Evolutionary conservation across 1,140 invertebrate genomes (phyloP).

Genomic region (Sitobion miscanthi): DNA sequence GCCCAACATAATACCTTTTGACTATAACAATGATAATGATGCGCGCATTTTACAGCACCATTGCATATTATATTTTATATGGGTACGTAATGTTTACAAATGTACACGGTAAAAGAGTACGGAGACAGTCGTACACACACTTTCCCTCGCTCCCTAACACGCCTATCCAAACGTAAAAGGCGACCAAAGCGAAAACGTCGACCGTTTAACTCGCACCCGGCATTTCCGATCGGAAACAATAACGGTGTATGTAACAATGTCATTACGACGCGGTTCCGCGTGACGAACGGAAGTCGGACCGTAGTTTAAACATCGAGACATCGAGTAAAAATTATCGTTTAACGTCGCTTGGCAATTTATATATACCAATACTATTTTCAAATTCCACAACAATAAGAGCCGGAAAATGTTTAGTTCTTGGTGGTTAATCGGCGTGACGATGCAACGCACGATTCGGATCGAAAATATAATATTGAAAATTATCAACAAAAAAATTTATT

Average conservation of each 20-base stretch:
- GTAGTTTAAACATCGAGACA: background rate
- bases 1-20: background rate
- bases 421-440: background rate
- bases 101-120: background rate
- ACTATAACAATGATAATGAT: background rate
- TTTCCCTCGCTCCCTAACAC: background rate
- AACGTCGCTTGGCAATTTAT: background rate
- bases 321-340: background rate
- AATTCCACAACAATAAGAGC: background rate
- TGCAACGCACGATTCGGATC: background rate
- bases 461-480: background rate
- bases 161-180: background rate
- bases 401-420: background rate
- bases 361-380: background rate
- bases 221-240: constrained; percentile 21
- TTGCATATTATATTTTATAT: background rate
- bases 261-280: background rate
- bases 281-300: constrained; percentile 27
- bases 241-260: background rate
- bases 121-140: background rate
- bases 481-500: background rate
- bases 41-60: background rate
- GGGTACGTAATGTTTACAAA: background rate
- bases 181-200: background rate
- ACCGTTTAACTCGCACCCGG: background rate